These are phyloP conservation scores for Lutraria rhynchaena DNA, from an alignment of 1,140 invertebrate genomes.

Conservation along the genomic window DNA sequence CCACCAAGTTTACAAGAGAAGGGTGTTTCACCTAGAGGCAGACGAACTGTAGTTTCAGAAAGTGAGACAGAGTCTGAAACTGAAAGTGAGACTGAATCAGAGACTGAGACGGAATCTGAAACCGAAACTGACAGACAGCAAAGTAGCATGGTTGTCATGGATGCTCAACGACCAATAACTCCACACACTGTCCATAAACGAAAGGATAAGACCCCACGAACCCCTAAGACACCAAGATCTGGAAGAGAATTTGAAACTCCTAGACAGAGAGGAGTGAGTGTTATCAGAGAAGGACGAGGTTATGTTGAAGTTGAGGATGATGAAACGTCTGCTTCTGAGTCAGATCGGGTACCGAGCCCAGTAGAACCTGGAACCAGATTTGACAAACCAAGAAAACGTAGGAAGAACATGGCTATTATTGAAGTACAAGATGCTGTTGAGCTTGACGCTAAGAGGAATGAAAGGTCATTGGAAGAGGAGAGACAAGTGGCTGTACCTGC, in stretches of 20 bases:
- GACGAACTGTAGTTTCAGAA: constrained; percentile 38
- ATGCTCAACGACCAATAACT: constrained; percentile 57
- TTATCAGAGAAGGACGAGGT: constrained; percentile 40
- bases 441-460: constrained; percentile 58
- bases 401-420: constrained; percentile 65
- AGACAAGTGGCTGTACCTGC: constrained; percentile 68
- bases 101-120: constrained; percentile 58
- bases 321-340: constrained; percentile 16
- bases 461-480: constrained; percentile 62
- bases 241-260: constrained; percentile 39
- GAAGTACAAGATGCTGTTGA: constrained; percentile 72
- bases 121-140: constrained; percentile 48
- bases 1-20: constrained; percentile 48
- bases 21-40: constrained; percentile 4
- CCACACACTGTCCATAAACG: constrained; percentile 5
- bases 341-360: not conserved
- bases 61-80: constrained; percentile 62
- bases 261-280: constrained; percentile 33
- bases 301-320: constrained; percentile 59
- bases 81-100: constrained; percentile 60
- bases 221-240: constrained; percentile 39
- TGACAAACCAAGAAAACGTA: constrained; percentile 38
- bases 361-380: constrained; percentile 17
- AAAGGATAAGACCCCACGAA: constrained; percentile 53
- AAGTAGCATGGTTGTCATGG: constrained; percentile 63